A percentile compares a stretch with the other conserved stretches of the same genome.
phyloP scores from a whole-genome alignment of 2,797 vertebrate genomes.

The Centroberyx gerrardi region DNA sequence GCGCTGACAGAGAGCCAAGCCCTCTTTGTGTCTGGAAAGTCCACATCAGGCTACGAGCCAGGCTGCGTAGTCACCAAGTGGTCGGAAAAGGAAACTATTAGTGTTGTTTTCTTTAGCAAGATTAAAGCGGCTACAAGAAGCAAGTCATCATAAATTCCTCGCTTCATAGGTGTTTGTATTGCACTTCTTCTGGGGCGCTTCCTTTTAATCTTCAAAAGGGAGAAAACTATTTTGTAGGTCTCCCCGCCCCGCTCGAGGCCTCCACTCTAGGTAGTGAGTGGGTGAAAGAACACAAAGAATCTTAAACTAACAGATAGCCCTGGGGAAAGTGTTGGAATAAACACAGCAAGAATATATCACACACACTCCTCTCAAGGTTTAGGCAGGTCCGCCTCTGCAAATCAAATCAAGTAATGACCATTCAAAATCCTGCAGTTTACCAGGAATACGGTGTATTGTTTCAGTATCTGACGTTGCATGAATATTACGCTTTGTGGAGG shows the following conservation, averaged over 20 bases:
- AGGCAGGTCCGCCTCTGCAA: neutral
- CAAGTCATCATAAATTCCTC: conserved; percentile 87
- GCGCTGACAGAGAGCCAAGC: conserved; percentile 87
- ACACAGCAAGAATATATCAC: conserved; percentile 26
- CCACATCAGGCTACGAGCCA: conserved; percentile 82
- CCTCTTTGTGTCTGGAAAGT: conserved; percentile 89
- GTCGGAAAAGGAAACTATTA: conserved; percentile 91
- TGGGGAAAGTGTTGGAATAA: conserved; percentile 40
- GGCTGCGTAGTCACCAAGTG: conserved; percentile 82
- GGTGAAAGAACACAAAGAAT: conserved; percentile 38
- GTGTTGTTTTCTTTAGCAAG: conserved; percentile 90
- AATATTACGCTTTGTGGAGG: neutral
- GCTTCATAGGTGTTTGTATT: conserved; percentile 78
- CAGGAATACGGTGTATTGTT: neutral
- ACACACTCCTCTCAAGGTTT: conserved; percentile 4
- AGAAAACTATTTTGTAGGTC: conserved; percentile 28
- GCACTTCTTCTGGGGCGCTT: conserved; percentile 34
- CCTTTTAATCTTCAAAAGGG: conserved; percentile 60
- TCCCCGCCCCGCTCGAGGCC: conserved; percentile 33
- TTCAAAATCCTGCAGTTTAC: neutral
- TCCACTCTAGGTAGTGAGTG: conserved; percentile 23
- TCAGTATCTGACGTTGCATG: neutral
- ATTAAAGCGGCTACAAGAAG: conserved; percentile 86
- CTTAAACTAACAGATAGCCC: conserved; percentile 32
- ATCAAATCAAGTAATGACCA: neutral